A percentile compares a stretch with the other conserved stretches of the same genome.
Evolutionary conservation across 2,888 invertebrate species (phyloP).

Genomic region (Noctua comes): DNA sequence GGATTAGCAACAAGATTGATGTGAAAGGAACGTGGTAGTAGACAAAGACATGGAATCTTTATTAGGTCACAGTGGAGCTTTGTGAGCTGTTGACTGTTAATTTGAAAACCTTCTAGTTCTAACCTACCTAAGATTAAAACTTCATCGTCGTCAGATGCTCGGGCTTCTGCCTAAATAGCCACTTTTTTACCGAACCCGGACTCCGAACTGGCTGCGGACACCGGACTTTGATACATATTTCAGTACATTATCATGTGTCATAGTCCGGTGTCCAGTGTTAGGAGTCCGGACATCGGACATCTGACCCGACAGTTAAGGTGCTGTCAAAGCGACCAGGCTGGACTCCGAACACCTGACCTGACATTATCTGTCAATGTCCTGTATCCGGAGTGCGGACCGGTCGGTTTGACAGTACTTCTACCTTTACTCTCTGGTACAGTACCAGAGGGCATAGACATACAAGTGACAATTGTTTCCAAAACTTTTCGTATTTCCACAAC

Average conservation of each 20-base stretch:
- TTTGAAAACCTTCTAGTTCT: background rate
- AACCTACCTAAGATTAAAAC: background rate
- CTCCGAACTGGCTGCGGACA: background rate
- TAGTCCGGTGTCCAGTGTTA: background rate
- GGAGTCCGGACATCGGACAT: background rate
- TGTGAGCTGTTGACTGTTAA: background rate
- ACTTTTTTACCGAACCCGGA: background rate
- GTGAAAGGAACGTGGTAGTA: background rate
- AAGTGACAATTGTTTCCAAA: background rate
- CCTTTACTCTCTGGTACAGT: background rate
- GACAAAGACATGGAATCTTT: background rate
- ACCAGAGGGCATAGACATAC: background rate
- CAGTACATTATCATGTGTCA: background rate
- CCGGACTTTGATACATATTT: background rate
- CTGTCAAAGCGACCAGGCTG: background rate
- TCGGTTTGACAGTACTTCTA: background rate
- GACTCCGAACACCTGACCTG: background rate
- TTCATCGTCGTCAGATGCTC: background rate
- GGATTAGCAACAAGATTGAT: conserved; percentile 10
- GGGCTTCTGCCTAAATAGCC: background rate
- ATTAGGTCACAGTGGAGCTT: background rate
- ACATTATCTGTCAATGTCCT: background rate
- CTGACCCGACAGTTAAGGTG: background rate
- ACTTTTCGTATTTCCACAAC: background rate
- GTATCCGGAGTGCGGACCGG: background rate